A percentile compares a stretch with the other conserved stretches of the same genome.
phyloP scores from a whole-genome alignment of 2,113 vertebrate species.

The Heterocephalus glaber region DNA sequence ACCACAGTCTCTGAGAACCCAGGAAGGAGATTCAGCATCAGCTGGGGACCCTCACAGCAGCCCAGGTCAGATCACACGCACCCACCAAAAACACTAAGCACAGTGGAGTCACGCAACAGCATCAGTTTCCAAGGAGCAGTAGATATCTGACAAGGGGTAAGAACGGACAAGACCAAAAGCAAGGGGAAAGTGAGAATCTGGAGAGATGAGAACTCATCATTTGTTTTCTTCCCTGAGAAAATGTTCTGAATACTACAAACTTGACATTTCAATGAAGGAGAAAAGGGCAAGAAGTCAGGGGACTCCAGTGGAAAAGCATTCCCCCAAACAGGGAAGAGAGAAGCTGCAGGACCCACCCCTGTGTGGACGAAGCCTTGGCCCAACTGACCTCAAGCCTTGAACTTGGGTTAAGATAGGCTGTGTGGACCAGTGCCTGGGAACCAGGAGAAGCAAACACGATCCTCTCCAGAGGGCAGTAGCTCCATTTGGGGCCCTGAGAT shows the following conservation, averaged over 20 bases:
- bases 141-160: background rate
- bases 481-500: background rate
- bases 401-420: background rate
- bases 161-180: fast-evolving
- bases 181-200: background rate
- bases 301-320: background rate
- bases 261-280: background rate
- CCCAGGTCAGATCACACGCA: fast-evolving
- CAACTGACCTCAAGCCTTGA: background rate
- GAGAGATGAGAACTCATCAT: too few species aligned
- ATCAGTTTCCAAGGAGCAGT: background rate
- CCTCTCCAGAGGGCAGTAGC: background rate
- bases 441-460: background rate
- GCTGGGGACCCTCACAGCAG: background rate
- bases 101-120: background rate
- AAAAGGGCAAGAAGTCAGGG: background rate
- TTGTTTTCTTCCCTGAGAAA: background rate
- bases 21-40: background rate
- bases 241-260: fast-evolving
- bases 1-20: fast-evolving
- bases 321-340: background rate
- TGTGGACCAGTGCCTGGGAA: background rate
- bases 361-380: fast-evolving
- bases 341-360: fast-evolving
- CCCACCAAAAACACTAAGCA: background rate